A percentile compares a stretch with the other conserved stretches of the same genome.
Conservation (phyloP, 2,113 vertebrate species). For the Pseudolaguvia tuberculata region DNA sequence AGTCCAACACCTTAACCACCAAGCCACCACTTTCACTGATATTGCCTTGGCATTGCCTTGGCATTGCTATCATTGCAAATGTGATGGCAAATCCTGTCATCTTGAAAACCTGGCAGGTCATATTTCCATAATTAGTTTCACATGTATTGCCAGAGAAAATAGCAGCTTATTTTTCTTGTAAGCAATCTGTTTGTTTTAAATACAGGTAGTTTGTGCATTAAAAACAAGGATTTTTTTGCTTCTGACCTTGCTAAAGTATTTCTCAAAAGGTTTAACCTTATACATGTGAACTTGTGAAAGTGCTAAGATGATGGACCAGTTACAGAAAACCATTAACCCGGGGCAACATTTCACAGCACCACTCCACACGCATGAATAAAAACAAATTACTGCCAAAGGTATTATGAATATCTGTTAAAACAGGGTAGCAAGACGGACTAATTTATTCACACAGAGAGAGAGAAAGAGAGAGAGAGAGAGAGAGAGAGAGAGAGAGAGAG, state of each 20-base stretch:
- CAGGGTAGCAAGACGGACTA: neutral
- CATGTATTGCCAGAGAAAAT: neutral
- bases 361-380: slow-evolving; percentile 21
- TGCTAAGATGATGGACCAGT: slow-evolving; percentile 37
- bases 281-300: slow-evolving; percentile 1
- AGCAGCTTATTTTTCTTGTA: neutral
- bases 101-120: too few species aligned
- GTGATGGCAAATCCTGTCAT: too few species aligned
- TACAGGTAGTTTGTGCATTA: neutral
- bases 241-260: neutral
- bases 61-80: too few species aligned
- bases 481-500: neutral
- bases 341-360: neutral
- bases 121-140: neutral
- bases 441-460: neutral
- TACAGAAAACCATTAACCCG: slow-evolving; percentile 29
- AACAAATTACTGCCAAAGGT: slow-evolving; percentile 16
- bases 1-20: too few species aligned
- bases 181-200: neutral
- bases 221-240: too few species aligned
- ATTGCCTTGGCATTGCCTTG: too few species aligned
- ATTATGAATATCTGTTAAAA: slow-evolving; percentile 33
- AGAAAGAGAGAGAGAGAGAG: neutral
- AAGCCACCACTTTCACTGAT: too few species aligned
- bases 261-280: slow-evolving; percentile 1